Percentiles rank a stretch among this genome's conserved stretches.
Conservation (phyloP, 2,113 vertebrate species). For the Grammomys dolichurus region DNA sequence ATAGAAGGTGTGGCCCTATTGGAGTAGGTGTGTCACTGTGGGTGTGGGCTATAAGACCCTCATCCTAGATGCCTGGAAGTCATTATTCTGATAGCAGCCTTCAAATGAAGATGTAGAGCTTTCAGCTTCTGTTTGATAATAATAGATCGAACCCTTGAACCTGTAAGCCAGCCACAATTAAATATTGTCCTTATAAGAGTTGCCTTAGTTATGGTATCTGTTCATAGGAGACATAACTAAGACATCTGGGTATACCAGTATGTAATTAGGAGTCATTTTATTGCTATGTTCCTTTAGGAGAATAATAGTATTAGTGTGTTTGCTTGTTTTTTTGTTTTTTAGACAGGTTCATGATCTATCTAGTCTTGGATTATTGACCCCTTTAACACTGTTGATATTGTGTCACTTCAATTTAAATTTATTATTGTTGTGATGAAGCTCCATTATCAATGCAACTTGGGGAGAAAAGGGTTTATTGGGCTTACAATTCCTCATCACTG, state of each 20-base stretch:
- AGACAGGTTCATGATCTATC: not conserved
- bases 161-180: too few species aligned
- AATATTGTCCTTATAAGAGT: too few species aligned
- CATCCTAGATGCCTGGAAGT: too few species aligned
- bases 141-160: too few species aligned
- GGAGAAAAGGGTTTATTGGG: not conserved
- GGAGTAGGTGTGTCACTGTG: too few species aligned
- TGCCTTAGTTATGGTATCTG: too few species aligned
- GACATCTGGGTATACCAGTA: not conserved
- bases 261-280: not conserved
- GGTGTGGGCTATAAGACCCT: too few species aligned
- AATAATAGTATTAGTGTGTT: not conserved
- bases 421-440: not conserved
- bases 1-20: too few species aligned
- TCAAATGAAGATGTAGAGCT: too few species aligned
- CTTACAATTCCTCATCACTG: not conserved
- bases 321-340: not conserved
- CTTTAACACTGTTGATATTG: not conserved
- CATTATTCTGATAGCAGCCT: too few species aligned
- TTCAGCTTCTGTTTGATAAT: too few species aligned
- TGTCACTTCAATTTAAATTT: not conserved
- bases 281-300: not conserved
- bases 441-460: not conserved
- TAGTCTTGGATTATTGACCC: not conserved
- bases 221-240: too few species aligned